A percentile compares a stretch with the other conserved stretches of the same genome.
These are phyloP conservation scores for Dynastes maya DNA, from an alignment of 2,888 invertebrate species.

Conservation along the genomic window DNA sequence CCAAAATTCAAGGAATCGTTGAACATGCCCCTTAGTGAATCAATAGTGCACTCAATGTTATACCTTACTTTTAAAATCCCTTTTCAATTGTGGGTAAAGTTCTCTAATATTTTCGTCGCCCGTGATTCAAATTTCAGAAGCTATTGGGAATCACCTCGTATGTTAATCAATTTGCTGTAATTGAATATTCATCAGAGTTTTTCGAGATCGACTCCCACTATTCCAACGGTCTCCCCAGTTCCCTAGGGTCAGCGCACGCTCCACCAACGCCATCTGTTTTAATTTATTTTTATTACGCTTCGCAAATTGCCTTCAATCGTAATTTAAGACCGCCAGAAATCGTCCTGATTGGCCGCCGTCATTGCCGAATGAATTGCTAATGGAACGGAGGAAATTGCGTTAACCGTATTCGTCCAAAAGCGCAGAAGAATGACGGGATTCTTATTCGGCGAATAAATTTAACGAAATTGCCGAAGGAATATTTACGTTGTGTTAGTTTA, in stretches of 20 bases:
- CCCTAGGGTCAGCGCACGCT: background rate
- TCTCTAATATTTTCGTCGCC: too few species aligned
- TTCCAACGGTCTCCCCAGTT: background rate
- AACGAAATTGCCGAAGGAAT: background rate
- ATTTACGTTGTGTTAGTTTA: too few species aligned
- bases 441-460: background rate
- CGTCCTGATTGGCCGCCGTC: background rate
- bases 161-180: background rate
- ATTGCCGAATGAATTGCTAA: slow-evolving; percentile 3
- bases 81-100: too few species aligned
- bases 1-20: too few species aligned
- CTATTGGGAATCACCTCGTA: background rate
- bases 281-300: slow-evolving; percentile 26
- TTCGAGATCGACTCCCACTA: too few species aligned
- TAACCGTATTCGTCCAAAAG: background rate
- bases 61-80: too few species aligned
- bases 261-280: slow-evolving; percentile 28
- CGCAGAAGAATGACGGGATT: background rate
- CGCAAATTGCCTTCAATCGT: slow-evolving; percentile 22
- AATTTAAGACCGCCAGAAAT: background rate
- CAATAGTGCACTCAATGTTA: too few species aligned
- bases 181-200: background rate
- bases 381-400: slow-evolving; percentile 2
- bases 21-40: too few species aligned
- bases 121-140: too few species aligned